Base-by-base conservation (phyloP, 2,888 invertebrate species). In the Lumbricus terrestris region DNA sequence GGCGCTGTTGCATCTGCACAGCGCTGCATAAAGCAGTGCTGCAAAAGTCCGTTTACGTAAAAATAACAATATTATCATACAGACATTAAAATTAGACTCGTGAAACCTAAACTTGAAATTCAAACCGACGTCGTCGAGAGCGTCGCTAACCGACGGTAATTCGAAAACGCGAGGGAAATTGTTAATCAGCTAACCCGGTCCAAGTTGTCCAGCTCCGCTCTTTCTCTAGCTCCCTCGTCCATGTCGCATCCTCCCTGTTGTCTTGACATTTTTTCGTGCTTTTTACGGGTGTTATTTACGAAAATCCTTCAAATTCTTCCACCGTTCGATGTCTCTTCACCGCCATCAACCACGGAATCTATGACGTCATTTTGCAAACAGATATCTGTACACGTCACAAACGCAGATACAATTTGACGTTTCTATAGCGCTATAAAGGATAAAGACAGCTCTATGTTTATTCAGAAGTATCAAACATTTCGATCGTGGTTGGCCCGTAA, bases 171-270 rank as follows among this genome's bases (percentile, higher is more conserved):
- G 83, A 34, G n/a, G 1, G 33, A 35, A 85, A 37, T 23, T 20
- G 35, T 34, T 15, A 85, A 37, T 85, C n/a, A 35, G 47, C 33
- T 37, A 8, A 89, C 89, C 42, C 35, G n/a, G 69, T 89, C 89
- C 0, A 89, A 82, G 33, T 38, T 33, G 89, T 89, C 89, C 18
- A 89, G 89, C 20, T 89, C 89, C 54, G n/a, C 23, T 23, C 54
- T n/a, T n/a, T 47, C 89, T n/a, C 89, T 37, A 6, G 85, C 34
- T 34, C 85, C 34, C 18, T 85, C 85, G 85, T 85, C 85, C 85
- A 35, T 85, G 35, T 85, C 35, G 35, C 83, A 83, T 1, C 35
- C 29, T 35, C 18, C 1, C 1, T 82, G 6, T 13, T 82, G 34
- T 85, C 37, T 85, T 85, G 85, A 85, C 37, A 37, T 85, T 85